A percentile compares a stretch with the other conserved stretches of the same genome.
Evolutionary conservation across 2,113 vertebrate species (phyloP).

Genomic region (Labeo catla): DNA sequence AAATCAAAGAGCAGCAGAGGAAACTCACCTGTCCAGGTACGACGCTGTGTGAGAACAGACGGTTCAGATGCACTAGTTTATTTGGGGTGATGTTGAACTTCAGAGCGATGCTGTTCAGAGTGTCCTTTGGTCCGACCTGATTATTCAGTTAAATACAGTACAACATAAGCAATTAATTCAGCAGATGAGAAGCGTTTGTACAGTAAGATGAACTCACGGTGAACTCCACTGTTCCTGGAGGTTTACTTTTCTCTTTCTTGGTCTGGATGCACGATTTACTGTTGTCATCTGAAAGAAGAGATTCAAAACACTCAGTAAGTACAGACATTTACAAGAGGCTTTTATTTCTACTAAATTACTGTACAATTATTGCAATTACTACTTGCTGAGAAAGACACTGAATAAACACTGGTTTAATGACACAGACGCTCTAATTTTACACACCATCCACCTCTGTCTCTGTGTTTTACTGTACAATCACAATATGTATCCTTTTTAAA

Average conservation of each 20-base stretch:
- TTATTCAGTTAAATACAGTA: background rate
- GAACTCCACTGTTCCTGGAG: conserved; percentile 76
- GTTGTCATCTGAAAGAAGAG: conserved; percentile 59
- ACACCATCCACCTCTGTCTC: no score
- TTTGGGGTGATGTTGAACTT: conserved; percentile 96
- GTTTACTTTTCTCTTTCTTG: conserved; percentile 73
- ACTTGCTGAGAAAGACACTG: background rate
- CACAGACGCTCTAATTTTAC: no score
- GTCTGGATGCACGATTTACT: conserved; percentile 58
- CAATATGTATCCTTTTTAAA: no score
- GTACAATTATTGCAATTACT: no score
- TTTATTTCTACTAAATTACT: background rate
- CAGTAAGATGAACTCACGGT: conserved; percentile 66
- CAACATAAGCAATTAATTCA: no score
- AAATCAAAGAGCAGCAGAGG: no score
- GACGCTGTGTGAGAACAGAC: conserved; percentile 90
- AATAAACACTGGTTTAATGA: no score
- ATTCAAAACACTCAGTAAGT: background rate
- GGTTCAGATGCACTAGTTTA: conserved; percentile 94
- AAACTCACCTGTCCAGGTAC: conserved; percentile 89
- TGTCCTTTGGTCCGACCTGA: conserved; percentile 88
- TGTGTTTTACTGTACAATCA: no score
- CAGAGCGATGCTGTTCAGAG: conserved; percentile 92
- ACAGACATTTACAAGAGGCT: background rate
- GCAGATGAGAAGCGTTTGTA: background rate